Base-by-base conservation (phyloP, 35 echinoderm and acorn worm species). In the Heliocidaris erythrogramma region DNA sequence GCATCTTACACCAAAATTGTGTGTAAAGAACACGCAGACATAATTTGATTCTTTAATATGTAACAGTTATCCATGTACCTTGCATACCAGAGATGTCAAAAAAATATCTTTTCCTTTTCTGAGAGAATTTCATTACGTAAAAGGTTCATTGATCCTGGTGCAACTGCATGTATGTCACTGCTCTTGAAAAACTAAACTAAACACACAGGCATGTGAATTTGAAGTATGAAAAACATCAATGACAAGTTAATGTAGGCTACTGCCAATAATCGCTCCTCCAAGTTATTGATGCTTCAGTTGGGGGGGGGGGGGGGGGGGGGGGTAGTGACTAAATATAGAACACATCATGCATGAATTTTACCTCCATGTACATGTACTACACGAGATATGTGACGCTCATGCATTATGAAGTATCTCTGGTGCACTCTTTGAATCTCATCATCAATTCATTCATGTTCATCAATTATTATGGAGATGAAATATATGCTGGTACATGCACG, bases 381-480 rank as follows among this genome's bases (percentile, higher is more conserved):
- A 78, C 18, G 6, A 78, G 65, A 78, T 78, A 78, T 78, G 65
- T 78, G 65, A 78, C 21, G 65, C 65, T 89, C 87, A 89, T 89
- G 87, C 47, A 48, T 89, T 47, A 89, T 89, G 87, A 48, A 89
- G 87, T 89, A 48, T 32, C 87, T n/a, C 31, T 89, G 32, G 30
- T 31, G 31, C 87, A 48, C 87, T 86, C 85, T 89, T 89, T 48
- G 31, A 89, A 89, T 47, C 87, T 89, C 87, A 89, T 89, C 87
- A 89, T 89, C 87, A 89, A 89, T 89, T 89, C 87, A 89, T 89
- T 89, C 87, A 89, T 89, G 87, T 89, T 89, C 87, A 89, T 89
- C 87, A 89, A 89, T 89, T 89, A 89, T 89, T 31, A 89, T 89
- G 47, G 87, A 89, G 87, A 89, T 47, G 87, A 89, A 89, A 89